Percentiles rank a stretch among this genome's conserved stretches.
phyloP scores from a whole-genome alignment of 1,140 invertebrate genomes.

The Calephelis nemesis region DNA sequence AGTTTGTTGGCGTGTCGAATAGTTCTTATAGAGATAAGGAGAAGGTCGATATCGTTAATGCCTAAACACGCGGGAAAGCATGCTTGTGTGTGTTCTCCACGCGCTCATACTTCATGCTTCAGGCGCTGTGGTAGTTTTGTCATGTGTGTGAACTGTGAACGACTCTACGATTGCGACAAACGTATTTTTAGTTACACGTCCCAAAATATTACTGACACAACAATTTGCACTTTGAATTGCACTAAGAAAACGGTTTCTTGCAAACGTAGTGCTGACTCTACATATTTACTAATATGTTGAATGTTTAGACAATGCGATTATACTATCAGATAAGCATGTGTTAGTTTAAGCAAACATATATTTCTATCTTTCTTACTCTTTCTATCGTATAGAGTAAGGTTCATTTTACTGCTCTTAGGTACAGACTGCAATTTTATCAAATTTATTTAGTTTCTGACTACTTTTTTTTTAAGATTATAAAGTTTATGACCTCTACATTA shows the following conservation, averaged over 20 bases:
- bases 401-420: no score
- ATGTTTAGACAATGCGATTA: background rate
- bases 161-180: conserved; percentile 5
- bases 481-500: no score
- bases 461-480: no score
- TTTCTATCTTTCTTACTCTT: background rate
- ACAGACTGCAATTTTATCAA: no score
- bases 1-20: conserved; percentile 43
- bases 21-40: conserved; percentile 67
- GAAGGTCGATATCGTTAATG: conserved; percentile 59
- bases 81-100: conserved; percentile 35
- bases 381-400: background rate
- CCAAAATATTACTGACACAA: no score
- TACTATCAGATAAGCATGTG: conserved; percentile 4
- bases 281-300: background rate
- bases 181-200: conserved; percentile 58
- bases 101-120: conserved; percentile 32
- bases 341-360: background rate
- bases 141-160: conserved; percentile 2
- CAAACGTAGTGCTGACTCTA: background rate
- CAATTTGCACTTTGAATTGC: background rate
- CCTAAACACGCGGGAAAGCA: conserved; percentile 37
- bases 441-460: no score
- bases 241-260: background rate
- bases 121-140: conserved; percentile 57